Evolutionary conservation across 2,797 vertebrate species (phyloP).

Genomic region (Pachyuromys duprasi): DNA sequence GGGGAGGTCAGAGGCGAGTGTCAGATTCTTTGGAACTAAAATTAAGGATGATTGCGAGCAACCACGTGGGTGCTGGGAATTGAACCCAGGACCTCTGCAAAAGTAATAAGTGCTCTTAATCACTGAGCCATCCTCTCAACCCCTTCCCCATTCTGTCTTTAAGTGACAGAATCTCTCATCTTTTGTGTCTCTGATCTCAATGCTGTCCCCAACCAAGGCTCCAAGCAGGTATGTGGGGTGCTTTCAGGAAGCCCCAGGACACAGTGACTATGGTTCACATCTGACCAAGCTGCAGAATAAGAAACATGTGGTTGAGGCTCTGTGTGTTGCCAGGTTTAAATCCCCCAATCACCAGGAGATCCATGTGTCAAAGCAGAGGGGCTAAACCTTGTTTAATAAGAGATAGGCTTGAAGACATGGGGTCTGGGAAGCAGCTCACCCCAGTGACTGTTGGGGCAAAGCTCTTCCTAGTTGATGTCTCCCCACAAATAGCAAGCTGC

Average conservation of each 20-base stretch:
- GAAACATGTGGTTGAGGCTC: background rate
- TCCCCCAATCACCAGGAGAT: background rate
- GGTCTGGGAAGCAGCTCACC: background rate
- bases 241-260: background rate
- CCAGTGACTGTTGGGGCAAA: background rate
- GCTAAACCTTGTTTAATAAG: background rate
- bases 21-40: background rate
- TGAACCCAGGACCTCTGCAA: background rate
- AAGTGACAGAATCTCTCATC: background rate
- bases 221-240: background rate
- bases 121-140: background rate
- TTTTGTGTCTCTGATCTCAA: background rate
- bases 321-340: background rate
- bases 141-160: background rate
- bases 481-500: background rate
- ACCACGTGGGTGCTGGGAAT: background rate
- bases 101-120: background rate
- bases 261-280: background rate
- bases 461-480: background rate
- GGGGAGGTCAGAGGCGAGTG: background rate
- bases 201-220: background rate
- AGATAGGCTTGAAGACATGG: background rate
- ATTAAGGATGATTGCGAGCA: background rate
- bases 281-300: background rate
- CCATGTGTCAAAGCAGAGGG: background rate